phyloP scores from a whole-genome alignment of 2,113 vertebrate species.

The Gavia stellata region DNA sequence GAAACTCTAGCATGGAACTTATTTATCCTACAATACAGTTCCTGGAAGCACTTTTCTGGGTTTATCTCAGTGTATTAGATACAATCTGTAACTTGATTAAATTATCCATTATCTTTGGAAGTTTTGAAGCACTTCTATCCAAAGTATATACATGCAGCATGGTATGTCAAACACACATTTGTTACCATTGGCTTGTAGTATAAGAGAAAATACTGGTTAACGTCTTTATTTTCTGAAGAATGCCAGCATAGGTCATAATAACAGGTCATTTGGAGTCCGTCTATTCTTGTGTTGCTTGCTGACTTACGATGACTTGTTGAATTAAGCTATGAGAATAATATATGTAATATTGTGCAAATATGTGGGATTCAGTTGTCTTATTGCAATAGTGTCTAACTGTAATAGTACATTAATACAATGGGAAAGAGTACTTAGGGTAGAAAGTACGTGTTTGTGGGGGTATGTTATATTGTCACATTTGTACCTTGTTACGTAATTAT shows the following conservation, averaged over 20 bases:
- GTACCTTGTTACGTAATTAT: neutral
- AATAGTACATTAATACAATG: neutral
- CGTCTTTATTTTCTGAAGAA: neutral
- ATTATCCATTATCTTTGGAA: neutral
- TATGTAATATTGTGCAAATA: neutral
- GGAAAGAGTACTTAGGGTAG: neutral
- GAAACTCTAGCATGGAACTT: neutral
- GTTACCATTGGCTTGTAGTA: neutral
- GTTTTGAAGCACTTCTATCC: neutral
- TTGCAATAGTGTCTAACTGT: neutral
- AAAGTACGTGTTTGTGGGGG: neutral
- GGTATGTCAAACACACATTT: neutral
- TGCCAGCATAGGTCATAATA: neutral
- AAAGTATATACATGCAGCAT: neutral
- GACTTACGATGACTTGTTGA: neutral
- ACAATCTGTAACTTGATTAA: neutral
- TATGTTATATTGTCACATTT: neutral
- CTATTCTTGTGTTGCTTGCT: neutral
- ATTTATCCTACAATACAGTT: neutral
- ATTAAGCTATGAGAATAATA: neutral
- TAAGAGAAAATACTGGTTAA: neutral
- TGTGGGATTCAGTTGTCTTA: neutral
- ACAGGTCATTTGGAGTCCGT: neutral
- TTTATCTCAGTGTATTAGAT: neutral
- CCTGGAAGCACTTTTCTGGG: neutral